Conservation (phyloP, 2,113 vertebrate genomes). For the Cairina moschata region DNA sequence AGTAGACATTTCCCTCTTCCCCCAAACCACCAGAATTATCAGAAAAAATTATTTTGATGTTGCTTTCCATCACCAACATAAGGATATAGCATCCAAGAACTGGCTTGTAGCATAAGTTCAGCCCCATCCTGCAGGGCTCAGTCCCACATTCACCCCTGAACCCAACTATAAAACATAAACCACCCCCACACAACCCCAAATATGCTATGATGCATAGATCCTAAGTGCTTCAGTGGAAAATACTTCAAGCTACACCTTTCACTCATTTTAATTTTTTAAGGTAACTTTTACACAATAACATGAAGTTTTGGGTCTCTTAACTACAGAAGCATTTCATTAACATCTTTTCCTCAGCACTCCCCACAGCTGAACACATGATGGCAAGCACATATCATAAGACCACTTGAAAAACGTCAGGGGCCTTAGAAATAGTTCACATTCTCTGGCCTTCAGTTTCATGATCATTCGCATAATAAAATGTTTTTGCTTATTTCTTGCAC, state of each 20-base stretch:
- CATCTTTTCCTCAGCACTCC: neutral
- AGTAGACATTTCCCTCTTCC: neutral
- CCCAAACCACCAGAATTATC: neutral
- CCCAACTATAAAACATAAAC: neutral
- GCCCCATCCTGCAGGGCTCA: neutral
- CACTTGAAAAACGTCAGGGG: slow-evolving; percentile 22
- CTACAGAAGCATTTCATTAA: neutral
- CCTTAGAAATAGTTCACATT: slow-evolving; percentile 57
- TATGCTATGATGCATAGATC: accelerated
- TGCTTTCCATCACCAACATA: accelerated
- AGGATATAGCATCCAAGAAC: neutral
- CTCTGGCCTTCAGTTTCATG: slow-evolving; percentile 61
- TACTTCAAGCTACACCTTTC: neutral
- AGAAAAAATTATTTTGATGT: neutral
- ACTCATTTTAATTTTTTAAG: neutral
- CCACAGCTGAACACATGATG: slow-evolving; percentile 50
- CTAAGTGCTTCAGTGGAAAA: neutral
- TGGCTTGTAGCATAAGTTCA: neutral
- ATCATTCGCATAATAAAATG: slow-evolving; percentile 58
- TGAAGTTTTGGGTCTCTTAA: neutral
- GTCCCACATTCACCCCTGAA: neutral
- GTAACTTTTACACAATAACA: neutral
- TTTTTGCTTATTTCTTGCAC: slow-evolving; percentile 48
- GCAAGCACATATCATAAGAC: neutral
- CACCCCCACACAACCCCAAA: neutral